Percentiles rank a stretch among this genome's conserved stretches.
These are phyloP conservation scores for Onychostruthus taczanowskii DNA, from an alignment of 2,113 vertebrate species.

Conservation along the genomic window DNA sequence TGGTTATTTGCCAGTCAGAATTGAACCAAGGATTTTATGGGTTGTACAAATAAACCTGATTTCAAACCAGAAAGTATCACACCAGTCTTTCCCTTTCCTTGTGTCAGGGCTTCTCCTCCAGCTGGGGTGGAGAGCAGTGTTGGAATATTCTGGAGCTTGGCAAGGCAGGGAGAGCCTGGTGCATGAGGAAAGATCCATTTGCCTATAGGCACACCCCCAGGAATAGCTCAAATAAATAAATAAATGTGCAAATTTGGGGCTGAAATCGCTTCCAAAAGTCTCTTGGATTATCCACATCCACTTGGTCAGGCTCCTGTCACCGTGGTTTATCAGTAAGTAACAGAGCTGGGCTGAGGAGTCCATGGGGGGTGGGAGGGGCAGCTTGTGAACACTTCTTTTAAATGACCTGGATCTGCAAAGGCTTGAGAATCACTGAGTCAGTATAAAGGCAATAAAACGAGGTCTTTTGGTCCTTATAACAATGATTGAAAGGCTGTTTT, in stretches of 20 bases:
- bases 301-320: neutral
- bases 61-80: neutral
- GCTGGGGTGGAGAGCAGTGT: neutral
- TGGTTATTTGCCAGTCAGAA: neutral
- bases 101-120: neutral
- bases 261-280: neutral
- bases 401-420: conserved; percentile 39
- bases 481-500: conserved; percentile 86
- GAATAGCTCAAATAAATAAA: neutral
- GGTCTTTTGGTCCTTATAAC: conserved; percentile 77
- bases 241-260: neutral
- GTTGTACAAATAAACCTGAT: neutral
- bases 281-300: neutral
- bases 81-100: neutral
- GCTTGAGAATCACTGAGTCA: conserved; percentile 57
- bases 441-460: conserved; percentile 61
- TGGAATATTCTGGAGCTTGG: neutral
- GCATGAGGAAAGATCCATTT: neutral
- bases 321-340: neutral
- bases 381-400: neutral
- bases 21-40: neutral
- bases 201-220: neutral
- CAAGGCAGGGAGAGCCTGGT: neutral
- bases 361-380: conserved; percentile 7
- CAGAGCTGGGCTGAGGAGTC: conserved; percentile 20